Conservation (phyloP, 2,797 vertebrate species). For the Pelodytes ibericus region DNA sequence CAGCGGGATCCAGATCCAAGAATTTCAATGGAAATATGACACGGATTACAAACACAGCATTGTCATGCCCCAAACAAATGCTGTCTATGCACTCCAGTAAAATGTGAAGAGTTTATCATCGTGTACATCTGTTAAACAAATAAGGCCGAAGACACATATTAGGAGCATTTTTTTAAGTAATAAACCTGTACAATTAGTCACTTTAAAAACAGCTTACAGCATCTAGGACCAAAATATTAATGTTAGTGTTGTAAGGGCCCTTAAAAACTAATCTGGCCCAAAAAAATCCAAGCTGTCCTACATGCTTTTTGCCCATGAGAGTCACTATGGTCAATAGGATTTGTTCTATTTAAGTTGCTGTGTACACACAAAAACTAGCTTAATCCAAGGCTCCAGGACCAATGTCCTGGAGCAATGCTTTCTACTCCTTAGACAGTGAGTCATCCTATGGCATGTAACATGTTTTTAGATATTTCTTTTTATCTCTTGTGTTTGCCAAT, state of each 20-base stretch:
- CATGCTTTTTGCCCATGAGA: too few species aligned
- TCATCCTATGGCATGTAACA: too few species aligned
- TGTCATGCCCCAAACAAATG: conserved; percentile 45
- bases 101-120: conserved; percentile 13
- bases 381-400: too few species aligned
- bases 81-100: conserved; percentile 39
- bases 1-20: conserved; percentile 29
- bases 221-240: not conserved
- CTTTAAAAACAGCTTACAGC: not conserved
- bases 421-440: too few species aligned
- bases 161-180: conserved; percentile 7
- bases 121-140: conserved; percentile 42
- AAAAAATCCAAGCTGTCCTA: too few species aligned
- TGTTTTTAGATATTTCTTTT: too few species aligned
- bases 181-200: conserved; percentile 4
- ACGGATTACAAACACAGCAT: conserved; percentile 47
- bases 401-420: too few species aligned
- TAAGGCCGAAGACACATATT: conserved; percentile 26
- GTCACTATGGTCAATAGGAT: too few species aligned
- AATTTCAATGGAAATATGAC: conserved; percentile 48
- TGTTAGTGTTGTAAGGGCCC: not conserved
- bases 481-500: too few species aligned
- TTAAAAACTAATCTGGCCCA: not conserved
- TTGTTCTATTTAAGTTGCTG: too few species aligned
- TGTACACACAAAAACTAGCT: too few species aligned